A percentile compares a stretch with the other conserved stretches of the same genome.
phyloP scores from a whole-genome alignment of 2,888 invertebrate genomes.

The Marasmarcha lunaedactyla region DNA sequence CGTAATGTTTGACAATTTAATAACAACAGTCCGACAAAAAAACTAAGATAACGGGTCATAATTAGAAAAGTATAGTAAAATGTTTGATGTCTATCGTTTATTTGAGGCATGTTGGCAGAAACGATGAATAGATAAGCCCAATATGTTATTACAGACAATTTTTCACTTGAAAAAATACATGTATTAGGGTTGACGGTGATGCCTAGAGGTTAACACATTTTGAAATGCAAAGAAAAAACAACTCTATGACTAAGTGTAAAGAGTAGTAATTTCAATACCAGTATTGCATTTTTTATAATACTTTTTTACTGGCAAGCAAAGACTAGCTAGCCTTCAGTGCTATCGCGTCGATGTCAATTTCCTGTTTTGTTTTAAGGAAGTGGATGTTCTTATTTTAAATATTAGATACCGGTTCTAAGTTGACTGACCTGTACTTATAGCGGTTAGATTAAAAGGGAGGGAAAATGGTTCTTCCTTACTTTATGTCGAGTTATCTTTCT shows the following conservation, averaged over 20 bases:
- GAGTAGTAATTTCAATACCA: too few relatives aligned
- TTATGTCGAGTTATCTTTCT: too few relatives aligned
- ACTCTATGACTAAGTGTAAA: neutral
- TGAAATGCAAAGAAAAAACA: neutral
- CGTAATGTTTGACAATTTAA: neutral
- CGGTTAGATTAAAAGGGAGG: conserved; percentile 11
- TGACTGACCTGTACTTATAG: conserved; percentile 1
- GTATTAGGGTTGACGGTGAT: neutral
- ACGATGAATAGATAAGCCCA: conserved; percentile 28
- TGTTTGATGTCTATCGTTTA: conserved; percentile 23
- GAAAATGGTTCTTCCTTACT: too few relatives aligned
- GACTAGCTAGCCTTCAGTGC: conserved; percentile 30
- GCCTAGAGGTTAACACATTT: neutral
- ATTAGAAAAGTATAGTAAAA: conserved; percentile 21
- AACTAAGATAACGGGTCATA: conserved; percentile 9
- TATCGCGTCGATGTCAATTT: conserved; percentile 25
- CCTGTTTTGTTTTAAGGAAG: conserved; percentile 19
- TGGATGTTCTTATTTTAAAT: conserved; percentile 2
- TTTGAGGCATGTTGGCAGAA: conserved; percentile 18
- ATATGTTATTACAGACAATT: conserved; percentile 36
- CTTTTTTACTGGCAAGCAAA: conserved; percentile 28
- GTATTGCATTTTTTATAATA: neutral
- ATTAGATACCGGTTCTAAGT: conserved; percentile 8
- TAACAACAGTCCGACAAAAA: neutral
- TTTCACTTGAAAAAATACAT: conserved; percentile 20